Evolutionary conservation across 2,113 vertebrate species (phyloP), one percentile per base, ranked within the genome.

Genomic region (Pelvicachromis taeniatus): DNA sequence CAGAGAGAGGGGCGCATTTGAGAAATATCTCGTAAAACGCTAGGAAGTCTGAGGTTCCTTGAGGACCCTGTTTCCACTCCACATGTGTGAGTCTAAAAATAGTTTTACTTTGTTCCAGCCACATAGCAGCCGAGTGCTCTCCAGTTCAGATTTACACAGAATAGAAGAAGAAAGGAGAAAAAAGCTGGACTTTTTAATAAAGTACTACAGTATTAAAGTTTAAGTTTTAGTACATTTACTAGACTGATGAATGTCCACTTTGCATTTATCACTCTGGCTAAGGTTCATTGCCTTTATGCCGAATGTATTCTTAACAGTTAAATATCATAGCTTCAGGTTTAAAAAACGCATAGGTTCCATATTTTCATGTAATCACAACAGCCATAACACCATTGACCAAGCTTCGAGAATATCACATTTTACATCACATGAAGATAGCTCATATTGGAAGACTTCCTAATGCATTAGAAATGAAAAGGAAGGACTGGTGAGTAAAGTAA

Each of bases 21-120:
- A 95, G 89, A 91, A 94, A 95, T 92, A 89, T 86, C 92, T 94
- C 83, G 92, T 95, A 95, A 95, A 95, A 93, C 65, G 78, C 92
- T 77, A 86, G 90, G 87, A 92, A 94, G 95, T 91, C 89, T 89
- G 91, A 89, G 87, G 95, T 91, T 93, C 90, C 90, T 92, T 92
- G 84, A 89, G 93, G 91, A 94, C 91, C 87, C 87, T 95, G 93
- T 95, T 96, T 96, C 94, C 92, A 95, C 92, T 96, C 94, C 90
- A 85, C 88, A 86, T 93, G 87, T 56, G 87, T 89, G 84, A 63
- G 52, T 78, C 95, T 94, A 95, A 95, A 96, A 95, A 96, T 96
- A 96, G 95, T 91, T 89, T 87, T 73, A 87, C 86, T 93, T 91
- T 91, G 81, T 94, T 92, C 90, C 84, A 82, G 90, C 87, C 92